phyloP scores from a whole-genome alignment of 92 coral and sea anemone genomes.

The Phymanthus crucifer region DNA sequence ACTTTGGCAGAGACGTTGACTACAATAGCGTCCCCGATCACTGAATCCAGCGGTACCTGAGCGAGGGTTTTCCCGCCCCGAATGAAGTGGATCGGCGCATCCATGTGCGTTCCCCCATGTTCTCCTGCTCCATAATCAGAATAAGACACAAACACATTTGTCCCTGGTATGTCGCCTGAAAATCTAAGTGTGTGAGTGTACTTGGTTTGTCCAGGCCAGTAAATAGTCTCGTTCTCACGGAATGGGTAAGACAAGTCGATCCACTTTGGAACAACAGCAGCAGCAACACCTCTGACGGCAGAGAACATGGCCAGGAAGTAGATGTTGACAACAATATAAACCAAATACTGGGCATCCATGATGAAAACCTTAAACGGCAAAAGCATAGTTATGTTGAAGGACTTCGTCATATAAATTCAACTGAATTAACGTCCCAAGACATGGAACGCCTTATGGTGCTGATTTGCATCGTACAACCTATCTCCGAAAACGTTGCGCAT shows the following conservation, averaged over 20 bases:
- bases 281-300: not conserved
- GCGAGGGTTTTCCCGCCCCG: not conserved
- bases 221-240: not conserved
- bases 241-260: slow-evolving; percentile 3
- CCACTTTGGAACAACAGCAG: not conserved
- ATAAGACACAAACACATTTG: not conserved
- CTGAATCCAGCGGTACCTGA: not conserved
- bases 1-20: slow-evolving; percentile 3
- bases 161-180: not conserved
- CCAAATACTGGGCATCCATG: not conserved
- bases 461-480: too few relatives aligned
- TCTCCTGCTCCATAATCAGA: not conserved
- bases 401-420: too few relatives aligned
- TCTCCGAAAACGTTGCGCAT: too few relatives aligned
- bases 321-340: not conserved
- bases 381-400: too few relatives aligned
- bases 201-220: not conserved
- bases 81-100: not conserved
- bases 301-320: not conserved
- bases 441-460: too few relatives aligned
- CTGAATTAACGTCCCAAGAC: too few relatives aligned
- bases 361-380: not conserved
- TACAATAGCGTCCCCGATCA: slow-evolving; percentile 1
- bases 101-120: not conserved
- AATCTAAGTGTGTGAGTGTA: not conserved